Evolutionary conservation across 2,113 vertebrate genomes (phyloP).

Genomic region (Takifugu bimaculatus): DNA sequence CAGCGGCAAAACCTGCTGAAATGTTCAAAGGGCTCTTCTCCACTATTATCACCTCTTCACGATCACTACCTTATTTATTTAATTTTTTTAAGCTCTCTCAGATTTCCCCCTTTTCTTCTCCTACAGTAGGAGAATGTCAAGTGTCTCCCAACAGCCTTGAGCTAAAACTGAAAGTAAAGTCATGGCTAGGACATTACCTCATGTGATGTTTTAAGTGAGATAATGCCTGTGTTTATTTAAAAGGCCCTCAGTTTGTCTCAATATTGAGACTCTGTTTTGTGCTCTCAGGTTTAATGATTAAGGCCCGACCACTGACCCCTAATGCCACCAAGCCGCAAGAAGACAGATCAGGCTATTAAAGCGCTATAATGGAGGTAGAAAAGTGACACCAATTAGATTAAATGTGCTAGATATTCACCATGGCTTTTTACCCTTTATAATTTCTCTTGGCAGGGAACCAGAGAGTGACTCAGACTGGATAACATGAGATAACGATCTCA

Average conservation of each 20-base stretch:
- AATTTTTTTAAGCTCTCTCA: slow-evolving; percentile 14
- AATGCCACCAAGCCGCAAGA: slow-evolving; percentile 58
- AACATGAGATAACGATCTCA: slow-evolving; percentile 73
- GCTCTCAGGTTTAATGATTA: slow-evolving; percentile 45
- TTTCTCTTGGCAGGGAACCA: slow-evolving; percentile 63
- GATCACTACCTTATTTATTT: neutral
- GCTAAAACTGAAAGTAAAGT: slow-evolving; percentile 26
- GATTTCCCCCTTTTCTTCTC: neutral
- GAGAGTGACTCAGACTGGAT: slow-evolving; percentile 55
- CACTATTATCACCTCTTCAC: slow-evolving; percentile 6
- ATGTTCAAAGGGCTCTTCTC: slow-evolving; percentile 35
- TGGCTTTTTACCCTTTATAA: slow-evolving; percentile 52
- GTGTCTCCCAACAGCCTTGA: slow-evolving; percentile 11
- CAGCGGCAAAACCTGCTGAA: slow-evolving; percentile 19
- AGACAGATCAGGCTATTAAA: slow-evolving; percentile 70
- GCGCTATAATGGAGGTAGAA: slow-evolving; percentile 65
- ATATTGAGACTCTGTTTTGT: slow-evolving; percentile 26
- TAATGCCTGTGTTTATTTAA: slow-evolving; percentile 35
- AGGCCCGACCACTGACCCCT: slow-evolving; percentile 63
- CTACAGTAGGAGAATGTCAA: slow-evolving; percentile 6
- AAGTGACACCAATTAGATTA: slow-evolving; percentile 75
- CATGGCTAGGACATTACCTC: neutral
- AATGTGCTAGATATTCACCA: slow-evolving; percentile 66
- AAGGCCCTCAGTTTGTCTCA: slow-evolving; percentile 53
- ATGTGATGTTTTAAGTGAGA: slow-evolving; percentile 51